phyloP scores from a whole-genome alignment of 2,797 vertebrate genomes.

The Rhinoraja longicauda region DNA sequence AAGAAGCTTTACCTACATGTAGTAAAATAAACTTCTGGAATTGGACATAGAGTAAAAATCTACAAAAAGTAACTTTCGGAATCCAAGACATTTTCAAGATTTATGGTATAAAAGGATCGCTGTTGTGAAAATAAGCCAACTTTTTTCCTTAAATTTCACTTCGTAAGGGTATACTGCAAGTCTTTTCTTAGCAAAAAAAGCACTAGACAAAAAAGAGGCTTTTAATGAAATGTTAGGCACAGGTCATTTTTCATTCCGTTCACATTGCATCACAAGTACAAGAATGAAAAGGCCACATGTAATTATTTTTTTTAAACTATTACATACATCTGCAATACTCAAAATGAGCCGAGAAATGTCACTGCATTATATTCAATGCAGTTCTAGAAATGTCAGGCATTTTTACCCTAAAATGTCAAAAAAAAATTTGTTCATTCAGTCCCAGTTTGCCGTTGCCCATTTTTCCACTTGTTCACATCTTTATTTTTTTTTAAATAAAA shows the following conservation, averaged over 20 bases:
- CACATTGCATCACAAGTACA: slow-evolving; percentile 69
- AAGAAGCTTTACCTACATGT: slow-evolving; percentile 36
- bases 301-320: slow-evolving; percentile 40
- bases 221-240: slow-evolving; percentile 73
- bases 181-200: slow-evolving; percentile 43
- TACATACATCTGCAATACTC: slow-evolving; percentile 37
- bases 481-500: slow-evolving; percentile 51
- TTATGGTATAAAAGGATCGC: slow-evolving; percentile 60
- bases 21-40: slow-evolving; percentile 39
- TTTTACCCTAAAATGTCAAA: slow-evolving; percentile 37
- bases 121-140: slow-evolving; percentile 53
- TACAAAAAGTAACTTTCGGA: slow-evolving; percentile 64
- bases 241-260: slow-evolving; percentile 77
- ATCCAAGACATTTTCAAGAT: slow-evolving; percentile 63
- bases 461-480: slow-evolving; percentile 49
- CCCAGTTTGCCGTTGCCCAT: background rate
- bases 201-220: slow-evolving; percentile 46
- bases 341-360: slow-evolving; percentile 38
- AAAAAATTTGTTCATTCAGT: slow-evolving; percentile 32
- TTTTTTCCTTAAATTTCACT: slow-evolving; percentile 39
- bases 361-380: slow-evolving; percentile 37
- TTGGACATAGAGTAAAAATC: slow-evolving; percentile 51
- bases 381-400: slow-evolving; percentile 37
- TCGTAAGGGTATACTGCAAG: slow-evolving; percentile 48
- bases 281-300: slow-evolving; percentile 78